These are phyloP conservation scores for Caranx melampygus DNA, from an alignment of 2,113 vertebrate species.

Conservation along the genomic window DNA sequence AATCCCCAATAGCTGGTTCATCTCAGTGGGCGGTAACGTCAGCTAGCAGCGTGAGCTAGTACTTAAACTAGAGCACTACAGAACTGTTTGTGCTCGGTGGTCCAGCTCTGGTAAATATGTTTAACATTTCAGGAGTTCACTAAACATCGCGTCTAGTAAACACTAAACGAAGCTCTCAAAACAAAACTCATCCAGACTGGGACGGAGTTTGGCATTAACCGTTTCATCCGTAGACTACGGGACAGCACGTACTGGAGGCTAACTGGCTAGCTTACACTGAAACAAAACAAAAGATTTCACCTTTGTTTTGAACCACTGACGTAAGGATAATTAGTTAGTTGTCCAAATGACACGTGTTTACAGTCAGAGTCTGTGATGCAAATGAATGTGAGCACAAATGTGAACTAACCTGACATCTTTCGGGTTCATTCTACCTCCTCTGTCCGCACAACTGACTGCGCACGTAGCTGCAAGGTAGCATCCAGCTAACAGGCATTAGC, in stretches of 20 bases:
- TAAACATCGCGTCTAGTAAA: neutral
- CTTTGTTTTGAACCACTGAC: neutral
- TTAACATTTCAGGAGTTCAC: neutral
- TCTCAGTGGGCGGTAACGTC: slow-evolving; percentile 1
- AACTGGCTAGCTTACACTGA: slow-evolving; percentile 28
- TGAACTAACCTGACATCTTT: slow-evolving; percentile 62
- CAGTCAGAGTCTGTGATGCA: too few relatives aligned
- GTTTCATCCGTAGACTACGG: neutral
- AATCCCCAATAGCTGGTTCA: neutral
- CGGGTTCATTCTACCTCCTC: slow-evolving; percentile 49
- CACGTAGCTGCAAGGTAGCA: slow-evolving; percentile 33
- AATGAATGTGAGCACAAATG: neutral
- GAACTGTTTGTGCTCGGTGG: neutral
- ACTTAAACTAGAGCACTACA: neutral
- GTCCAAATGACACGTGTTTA: rapidly evolving
- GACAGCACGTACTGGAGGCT: slow-evolving; percentile 29
- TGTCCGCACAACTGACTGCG: slow-evolving; percentile 45
- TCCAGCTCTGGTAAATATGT: neutral
- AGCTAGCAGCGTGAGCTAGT: neutral
- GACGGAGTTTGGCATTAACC: neutral
- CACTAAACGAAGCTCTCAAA: neutral
- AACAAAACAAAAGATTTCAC: slow-evolving; percentile 19
- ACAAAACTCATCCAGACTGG: neutral
- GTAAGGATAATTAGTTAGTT: neutral
- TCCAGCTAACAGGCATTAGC: slow-evolving; percentile 34